phyloP scores from a whole-genome alignment of 2,888 invertebrate species.

The Pammene aurita region DNA sequence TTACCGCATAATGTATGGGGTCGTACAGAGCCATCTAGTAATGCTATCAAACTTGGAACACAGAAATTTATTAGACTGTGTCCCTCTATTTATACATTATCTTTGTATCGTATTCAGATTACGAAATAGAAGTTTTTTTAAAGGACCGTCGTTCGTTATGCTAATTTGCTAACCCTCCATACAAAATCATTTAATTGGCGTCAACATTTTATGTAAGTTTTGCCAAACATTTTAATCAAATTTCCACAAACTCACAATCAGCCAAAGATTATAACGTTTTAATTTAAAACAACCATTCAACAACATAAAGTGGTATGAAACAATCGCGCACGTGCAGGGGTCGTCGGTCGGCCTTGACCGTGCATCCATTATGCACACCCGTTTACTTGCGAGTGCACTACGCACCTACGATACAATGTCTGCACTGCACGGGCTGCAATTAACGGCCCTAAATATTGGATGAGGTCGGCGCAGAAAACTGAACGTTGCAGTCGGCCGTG shows the following conservation, averaged over 20 bases:
- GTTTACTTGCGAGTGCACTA: constrained; percentile 79
- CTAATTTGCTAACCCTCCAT: too few relatives aligned
- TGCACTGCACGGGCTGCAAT: constrained; percentile 33
- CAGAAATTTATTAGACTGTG: too few relatives aligned
- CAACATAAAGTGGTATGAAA: constrained; percentile 49
- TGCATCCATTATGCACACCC: constrained; percentile 79
- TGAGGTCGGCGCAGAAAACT: constrained; percentile 32
- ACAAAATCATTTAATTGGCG: too few relatives aligned
- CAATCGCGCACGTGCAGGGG: constrained; percentile 74
- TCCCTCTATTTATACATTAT: too few relatives aligned
- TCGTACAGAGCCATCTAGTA: too few relatives aligned
- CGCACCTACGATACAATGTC: constrained; percentile 55
- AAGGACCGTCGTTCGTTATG: too few relatives aligned
- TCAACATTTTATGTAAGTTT: too few relatives aligned
- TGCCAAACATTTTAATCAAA: neutral
- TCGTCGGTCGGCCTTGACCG: constrained; percentile 78
- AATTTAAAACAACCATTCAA: neutral
- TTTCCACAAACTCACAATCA: constrained; percentile 14
- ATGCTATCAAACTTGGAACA: too few relatives aligned
- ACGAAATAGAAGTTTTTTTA: too few relatives aligned
- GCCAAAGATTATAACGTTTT: too few relatives aligned
- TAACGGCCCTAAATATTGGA: constrained; percentile 39
- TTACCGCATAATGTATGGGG: too few relatives aligned
- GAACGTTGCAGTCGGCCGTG: constrained; percentile 14
- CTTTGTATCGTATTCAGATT: too few relatives aligned